Evolutionary conservation across 2,888 invertebrate genomes (phyloP).

Genomic region (Mystacides longicornis): DNA sequence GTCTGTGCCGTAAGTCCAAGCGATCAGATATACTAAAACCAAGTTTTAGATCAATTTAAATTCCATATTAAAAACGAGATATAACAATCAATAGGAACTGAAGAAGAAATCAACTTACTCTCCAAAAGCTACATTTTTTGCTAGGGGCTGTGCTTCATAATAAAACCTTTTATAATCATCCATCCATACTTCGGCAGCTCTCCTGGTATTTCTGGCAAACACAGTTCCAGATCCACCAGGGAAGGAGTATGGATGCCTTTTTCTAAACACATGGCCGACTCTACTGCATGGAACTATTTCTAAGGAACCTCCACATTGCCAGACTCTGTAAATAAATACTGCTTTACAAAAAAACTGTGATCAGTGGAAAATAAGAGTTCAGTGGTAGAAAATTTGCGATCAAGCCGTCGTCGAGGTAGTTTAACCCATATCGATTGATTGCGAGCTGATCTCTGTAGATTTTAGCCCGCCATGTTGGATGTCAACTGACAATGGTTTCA

Average conservation of each 20-base stretch:
- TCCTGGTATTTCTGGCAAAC: conserved; percentile 88
- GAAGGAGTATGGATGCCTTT: conserved; percentile 97
- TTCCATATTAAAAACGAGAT: not conserved
- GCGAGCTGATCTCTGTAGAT: too few relatives aligned
- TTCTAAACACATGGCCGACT: conserved; percentile 90
- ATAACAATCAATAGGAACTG: not conserved
- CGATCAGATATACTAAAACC: conserved; percentile 74
- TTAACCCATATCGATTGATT: too few relatives aligned
- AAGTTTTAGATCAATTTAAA: not conserved
- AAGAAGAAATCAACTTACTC: conserved; percentile 55
- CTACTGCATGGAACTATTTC: conserved; percentile 97
- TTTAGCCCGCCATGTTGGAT: too few relatives aligned
- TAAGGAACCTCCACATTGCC: conserved; percentile 96
- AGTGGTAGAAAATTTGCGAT: too few relatives aligned
- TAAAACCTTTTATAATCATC: conserved; percentile 96
- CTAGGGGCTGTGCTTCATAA: conserved; percentile 85
- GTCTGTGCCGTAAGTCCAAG: conserved; percentile 63
- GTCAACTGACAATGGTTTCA: too few relatives aligned
- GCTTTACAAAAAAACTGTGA: too few relatives aligned
- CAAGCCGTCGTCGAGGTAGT: too few relatives aligned
- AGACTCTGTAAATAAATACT: conserved; percentile 65
- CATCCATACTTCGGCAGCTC: conserved; percentile 99
- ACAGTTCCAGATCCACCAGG: conserved; percentile 96
- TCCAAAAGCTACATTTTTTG: conserved; percentile 82
- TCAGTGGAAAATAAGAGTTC: too few relatives aligned